Evolutionary conservation across 35 echinoderm and acorn worm genomes (phyloP).

Genomic region (Apostichopus parvimensis): DNA sequence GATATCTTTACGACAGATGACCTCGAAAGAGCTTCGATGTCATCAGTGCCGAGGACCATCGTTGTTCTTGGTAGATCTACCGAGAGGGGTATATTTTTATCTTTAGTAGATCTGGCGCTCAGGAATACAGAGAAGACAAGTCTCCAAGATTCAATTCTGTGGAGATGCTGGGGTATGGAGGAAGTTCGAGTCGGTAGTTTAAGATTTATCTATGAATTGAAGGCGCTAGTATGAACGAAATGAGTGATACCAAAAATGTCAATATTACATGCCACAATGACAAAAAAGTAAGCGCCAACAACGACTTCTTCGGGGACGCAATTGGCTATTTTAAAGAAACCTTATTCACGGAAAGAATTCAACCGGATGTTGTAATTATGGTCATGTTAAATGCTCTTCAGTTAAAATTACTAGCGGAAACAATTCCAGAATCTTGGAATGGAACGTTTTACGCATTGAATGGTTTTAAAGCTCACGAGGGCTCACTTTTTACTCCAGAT

Average conservation of each 20-base stretch:
- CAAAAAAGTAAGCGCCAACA: not conserved
- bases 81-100: slow-evolving; percentile 27
- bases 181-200: too few relatives aligned
- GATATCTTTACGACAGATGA: slow-evolving; percentile 27
- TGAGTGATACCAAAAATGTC: not conserved
- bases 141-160: too few relatives aligned
- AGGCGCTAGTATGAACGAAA: not conserved
- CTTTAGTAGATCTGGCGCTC: not conserved
- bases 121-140: too few relatives aligned
- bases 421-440: too few relatives aligned
- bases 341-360: not conserved
- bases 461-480: not conserved
- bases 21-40: not conserved
- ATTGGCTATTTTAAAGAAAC: not conserved
- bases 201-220: not conserved
- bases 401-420: too few relatives aligned
- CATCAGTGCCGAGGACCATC: not conserved
- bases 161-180: too few relatives aligned
- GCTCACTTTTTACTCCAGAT: not conserved
- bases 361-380: too few relatives aligned
- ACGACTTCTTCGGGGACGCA: slow-evolving; percentile 8
- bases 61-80: slow-evolving; percentile 22
- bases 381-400: too few relatives aligned
- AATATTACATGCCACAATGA: slow-evolving; percentile 43
- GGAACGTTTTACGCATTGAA: too few relatives aligned